These are phyloP conservation scores for Nephotettix cincticeps DNA, from an alignment of 1,140 invertebrate species.

Conservation along the genomic window DNA sequence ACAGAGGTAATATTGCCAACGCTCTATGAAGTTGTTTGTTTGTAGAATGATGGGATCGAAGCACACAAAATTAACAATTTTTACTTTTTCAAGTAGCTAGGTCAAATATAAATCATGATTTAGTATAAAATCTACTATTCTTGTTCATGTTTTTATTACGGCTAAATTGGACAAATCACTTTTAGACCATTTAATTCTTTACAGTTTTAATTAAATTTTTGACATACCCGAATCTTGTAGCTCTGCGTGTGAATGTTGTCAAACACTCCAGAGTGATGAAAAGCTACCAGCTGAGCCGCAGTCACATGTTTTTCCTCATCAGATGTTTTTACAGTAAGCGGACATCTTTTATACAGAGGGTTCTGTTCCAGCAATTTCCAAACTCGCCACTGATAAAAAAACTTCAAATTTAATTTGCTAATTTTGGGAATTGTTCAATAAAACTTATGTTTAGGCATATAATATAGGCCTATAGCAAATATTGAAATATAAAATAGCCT, in stretches of 20 bases:
- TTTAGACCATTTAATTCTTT: no score
- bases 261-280: slow-evolving; percentile 55
- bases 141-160: no score
- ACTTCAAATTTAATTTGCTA: not conserved
- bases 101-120: no score
- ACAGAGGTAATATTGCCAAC: no score
- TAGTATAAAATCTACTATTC: no score
- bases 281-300: slow-evolving; percentile 57
- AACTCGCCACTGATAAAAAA: slow-evolving; percentile 67
- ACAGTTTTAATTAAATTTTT: no score
- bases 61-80: no score
- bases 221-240: slow-evolving; percentile 62
- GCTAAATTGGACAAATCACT: no score
- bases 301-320: slow-evolving; percentile 68
- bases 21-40: no score
- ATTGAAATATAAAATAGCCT: not conserved
- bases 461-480: not conserved
- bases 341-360: slow-evolving; percentile 63
- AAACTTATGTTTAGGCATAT: not conserved
- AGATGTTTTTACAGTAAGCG: slow-evolving; percentile 35
- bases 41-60: no score
- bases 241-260: slow-evolving; percentile 55
- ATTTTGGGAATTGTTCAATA: not conserved
- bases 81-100: no score
- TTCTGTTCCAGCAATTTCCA: slow-evolving; percentile 77